Base-by-base conservation (phyloP, 2,797 vertebrate genomes). In the Phaenicophaeus curvirostris region DNA sequence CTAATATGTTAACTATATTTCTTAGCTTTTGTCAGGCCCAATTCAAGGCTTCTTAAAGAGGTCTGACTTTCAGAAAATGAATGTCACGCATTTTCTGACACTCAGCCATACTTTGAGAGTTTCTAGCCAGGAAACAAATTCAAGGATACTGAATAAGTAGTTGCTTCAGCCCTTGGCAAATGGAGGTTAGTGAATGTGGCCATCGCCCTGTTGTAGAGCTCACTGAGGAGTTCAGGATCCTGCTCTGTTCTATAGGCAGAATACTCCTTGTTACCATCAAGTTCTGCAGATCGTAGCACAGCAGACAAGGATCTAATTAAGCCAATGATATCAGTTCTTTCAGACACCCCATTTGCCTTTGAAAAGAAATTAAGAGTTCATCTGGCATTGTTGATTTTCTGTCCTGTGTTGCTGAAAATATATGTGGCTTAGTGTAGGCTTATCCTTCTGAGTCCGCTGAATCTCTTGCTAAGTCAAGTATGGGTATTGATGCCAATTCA, bases 301-400 rank as follows among this genome's bases (percentile, higher is more conserved):
- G 30, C 78, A 87, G 62, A 73, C 44, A 87, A 75, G 23, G 61
- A 85, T 71, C 41, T 33, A 37, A 14, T 67, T 66, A 87, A 82
- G 14, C 21, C 51, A 85, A 20, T 73, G 69, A 33, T 42, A 89
- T 39, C 13, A 8, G 17, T 80, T 95, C 27, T 90, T 81, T 79
- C 63, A 94, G 68, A 35, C 35, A 46, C 25, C 27, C 65, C 8
- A 31, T 54, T 44, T 82, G 50, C 73, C 33, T 91, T 83, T 73
- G 72, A 77, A 79, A 89, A 69, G 9, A 93, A 85, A 87, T 54
- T 75, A 74, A 61, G 69, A 42, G 48, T 80, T 95, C 65, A 80
- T 66, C 53, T 23, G 3, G 39, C 59, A 73, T 69, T 1, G 0
- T 55, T 73, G 72, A 79, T 84, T 89, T 94, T 89, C 75, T 77